Percentiles rank a stretch among this genome's conserved stretches.
phyloP scores from a whole-genome alignment of 2,113 vertebrate species.

The Pomatostomus ruficeps region DNA sequence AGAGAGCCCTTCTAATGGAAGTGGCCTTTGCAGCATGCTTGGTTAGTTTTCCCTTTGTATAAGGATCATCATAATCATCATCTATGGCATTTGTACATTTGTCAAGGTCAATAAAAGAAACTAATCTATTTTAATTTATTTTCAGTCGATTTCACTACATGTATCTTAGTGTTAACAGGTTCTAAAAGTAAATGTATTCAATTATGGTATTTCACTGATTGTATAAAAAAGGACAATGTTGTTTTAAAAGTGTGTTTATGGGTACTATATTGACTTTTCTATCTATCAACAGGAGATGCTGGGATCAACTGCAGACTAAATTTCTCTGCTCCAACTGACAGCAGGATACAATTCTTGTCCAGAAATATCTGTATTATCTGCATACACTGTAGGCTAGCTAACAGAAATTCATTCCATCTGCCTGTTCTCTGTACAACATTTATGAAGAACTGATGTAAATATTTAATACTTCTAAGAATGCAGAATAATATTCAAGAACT shows the following conservation, averaged over 20 bases:
- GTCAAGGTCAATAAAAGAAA: neutral
- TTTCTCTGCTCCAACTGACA: neutral
- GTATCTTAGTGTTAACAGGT: neutral
- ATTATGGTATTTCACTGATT: neutral
- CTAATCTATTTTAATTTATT: neutral
- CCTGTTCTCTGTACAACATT: neutral
- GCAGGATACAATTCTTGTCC: neutral
- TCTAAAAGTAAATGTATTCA: neutral
- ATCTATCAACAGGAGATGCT: neutral
- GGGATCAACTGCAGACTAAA: neutral
- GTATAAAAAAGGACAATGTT: neutral
- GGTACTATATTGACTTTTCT: neutral
- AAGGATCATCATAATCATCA: neutral
- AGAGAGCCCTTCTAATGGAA: neutral
- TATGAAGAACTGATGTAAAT: slow-evolving; percentile 37
- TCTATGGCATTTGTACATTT: neutral
- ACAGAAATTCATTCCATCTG: neutral
- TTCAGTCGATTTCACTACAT: neutral
- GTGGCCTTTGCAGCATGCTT: neutral
- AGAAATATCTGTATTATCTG: neutral
- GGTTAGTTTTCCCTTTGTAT: neutral
- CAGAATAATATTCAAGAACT: neutral
- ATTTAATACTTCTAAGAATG: slow-evolving; percentile 58
- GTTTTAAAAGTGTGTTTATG: neutral
- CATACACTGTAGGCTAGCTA: neutral